Evolutionary conservation across 2,113 vertebrate species (phyloP).

Genomic region (Sitta europaea): DNA sequence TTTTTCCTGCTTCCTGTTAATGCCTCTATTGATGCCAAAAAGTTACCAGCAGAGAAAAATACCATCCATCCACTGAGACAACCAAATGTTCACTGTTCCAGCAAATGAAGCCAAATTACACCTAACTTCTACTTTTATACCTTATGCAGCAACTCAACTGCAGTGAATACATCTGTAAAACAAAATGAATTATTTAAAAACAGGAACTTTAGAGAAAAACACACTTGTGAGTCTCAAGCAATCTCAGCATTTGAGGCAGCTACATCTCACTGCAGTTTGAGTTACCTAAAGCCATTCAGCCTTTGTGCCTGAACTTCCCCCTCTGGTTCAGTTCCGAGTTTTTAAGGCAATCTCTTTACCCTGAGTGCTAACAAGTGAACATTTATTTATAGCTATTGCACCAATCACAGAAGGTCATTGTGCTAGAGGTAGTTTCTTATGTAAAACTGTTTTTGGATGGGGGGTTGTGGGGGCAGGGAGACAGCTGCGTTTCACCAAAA

Average conservation of each 20-base stretch:
- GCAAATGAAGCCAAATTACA: neutral
- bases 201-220: neutral
- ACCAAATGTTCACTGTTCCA: neutral
- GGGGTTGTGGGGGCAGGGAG: neutral
- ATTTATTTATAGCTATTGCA: constrained; percentile 5
- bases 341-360: neutral
- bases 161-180: neutral
- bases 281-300: neutral
- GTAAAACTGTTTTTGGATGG: constrained; percentile 28
- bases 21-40: neutral
- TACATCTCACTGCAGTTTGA: neutral
- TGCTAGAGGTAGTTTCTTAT: constrained; percentile 48
- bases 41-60: neutral
- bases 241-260: neutral
- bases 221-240: neutral
- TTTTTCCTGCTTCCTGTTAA: constrained; percentile 42
- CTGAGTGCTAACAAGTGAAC: neutral
- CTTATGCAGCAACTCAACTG: neutral
- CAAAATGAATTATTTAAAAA: neutral
- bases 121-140: neutral
- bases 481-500: constrained; percentile 8
- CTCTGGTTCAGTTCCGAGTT: neutral
- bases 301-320: neutral
- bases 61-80: neutral
- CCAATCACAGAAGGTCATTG: constrained; percentile 42